Evolutionary conservation across 2,888 invertebrate genomes (phyloP), one percentile per base, ranked within the genome.

Genomic region (Baronia brevicornis): DNA sequence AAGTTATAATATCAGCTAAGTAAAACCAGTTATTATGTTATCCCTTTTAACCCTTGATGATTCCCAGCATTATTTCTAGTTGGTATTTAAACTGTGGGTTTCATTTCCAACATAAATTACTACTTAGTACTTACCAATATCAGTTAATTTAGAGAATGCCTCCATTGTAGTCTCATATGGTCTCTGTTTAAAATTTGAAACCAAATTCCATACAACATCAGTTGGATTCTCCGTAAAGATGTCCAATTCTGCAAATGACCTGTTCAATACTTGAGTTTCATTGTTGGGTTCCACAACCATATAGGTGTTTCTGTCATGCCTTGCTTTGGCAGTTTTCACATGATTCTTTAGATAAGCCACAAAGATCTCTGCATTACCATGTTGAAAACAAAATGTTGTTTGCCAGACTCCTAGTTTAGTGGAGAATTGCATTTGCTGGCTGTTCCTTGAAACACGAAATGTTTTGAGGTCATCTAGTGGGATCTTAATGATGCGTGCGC

Each of bases 211-310:
- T 0, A 90, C 88, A 15, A 88, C 88, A 54, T 89, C 88, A 0
- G 88, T 86, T 0, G 88, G 86, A 29, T 88, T 88, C 50, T 92
- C 92, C 8, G 89, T 87, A 59, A 93, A 92, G 38, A 97, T 87
- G 58, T 95, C 90, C 41, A 97, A 70, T 49, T 96, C 95, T 2
- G 94, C 93, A 60, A 97, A 96, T 0, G 96, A 96, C 60, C 89
- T 90, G 46, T 91, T 91, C 41, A 96, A 65, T 12, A 91, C 92
- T 40, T 78, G 79, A 0, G 89, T 87, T 45, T 91, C 89, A 0
- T 73, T 70, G 37, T 86, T 85, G 7, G 87, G 86, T 37, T 90
- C 90, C 1, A 91, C 82, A 1, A 96, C 89, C 7, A 94, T 57
- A 24, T 73, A 82, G 0, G 79, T 77, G 33, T 80, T 79, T 28